Conservation (phyloP, 2,888 invertebrate species). For the Marronus borbonicus region DNA sequence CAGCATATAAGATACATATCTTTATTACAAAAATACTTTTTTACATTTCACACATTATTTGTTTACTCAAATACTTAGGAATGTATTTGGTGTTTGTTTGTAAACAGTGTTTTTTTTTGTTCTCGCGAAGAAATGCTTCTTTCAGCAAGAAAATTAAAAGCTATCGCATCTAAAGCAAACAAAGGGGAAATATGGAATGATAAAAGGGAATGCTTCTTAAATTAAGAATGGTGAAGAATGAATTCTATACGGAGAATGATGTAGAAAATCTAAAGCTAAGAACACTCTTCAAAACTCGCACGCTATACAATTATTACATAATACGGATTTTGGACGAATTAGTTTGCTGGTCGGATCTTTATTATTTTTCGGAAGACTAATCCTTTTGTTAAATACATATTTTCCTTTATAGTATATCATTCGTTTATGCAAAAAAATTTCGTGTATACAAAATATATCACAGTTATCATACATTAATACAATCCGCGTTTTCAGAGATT, state of each 20-base stretch:
- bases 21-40: conserved; percentile 15
- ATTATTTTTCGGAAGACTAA: no score
- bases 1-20: neutral
- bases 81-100: neutral
- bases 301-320: neutral
- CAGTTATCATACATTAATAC: conserved; percentile 10
- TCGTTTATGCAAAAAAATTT: neutral
- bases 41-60: neutral
- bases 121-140: neutral
- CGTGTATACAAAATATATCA: conserved; percentile 22
- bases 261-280: neutral
- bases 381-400: no score
- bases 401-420: no score
- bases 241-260: neutral
- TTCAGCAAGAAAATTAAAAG: neutral
- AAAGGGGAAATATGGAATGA: neutral
- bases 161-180: neutral
- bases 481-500: neutral
- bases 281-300: neutral
- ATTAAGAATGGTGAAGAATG: no score
- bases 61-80: neutral
- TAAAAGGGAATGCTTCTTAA: neutral
- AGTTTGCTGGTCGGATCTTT: no score
- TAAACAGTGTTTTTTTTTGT: neutral
- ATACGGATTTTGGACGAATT: neutral